Conservation (phyloP, 2,113 vertebrate genomes). For the Bos indicus region DNA sequence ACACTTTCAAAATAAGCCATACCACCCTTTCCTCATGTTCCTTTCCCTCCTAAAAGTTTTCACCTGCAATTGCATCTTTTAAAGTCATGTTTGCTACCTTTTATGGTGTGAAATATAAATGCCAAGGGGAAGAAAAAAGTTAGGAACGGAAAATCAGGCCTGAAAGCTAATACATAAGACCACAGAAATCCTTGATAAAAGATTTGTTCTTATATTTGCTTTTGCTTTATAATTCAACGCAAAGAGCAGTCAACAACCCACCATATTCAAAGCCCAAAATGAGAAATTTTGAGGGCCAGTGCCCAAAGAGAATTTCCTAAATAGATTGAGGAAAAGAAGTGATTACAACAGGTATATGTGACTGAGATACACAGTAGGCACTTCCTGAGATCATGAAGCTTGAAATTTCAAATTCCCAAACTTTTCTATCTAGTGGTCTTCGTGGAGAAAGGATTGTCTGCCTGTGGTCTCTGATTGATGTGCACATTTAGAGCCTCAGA, state of each 20-base stretch:
- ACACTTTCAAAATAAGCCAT: constrained; percentile 33
- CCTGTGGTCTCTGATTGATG: background rate
- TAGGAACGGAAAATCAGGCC: background rate
- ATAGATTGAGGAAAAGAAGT: background rate
- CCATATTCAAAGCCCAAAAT: background rate
- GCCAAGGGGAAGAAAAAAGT: background rate
- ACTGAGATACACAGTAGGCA: background rate
- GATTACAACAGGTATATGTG: background rate
- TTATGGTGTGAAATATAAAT: constrained; percentile 53
- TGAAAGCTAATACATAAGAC: background rate
- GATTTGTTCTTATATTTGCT: background rate
- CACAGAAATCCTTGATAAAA: background rate
- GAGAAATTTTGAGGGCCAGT: constrained; percentile 17
- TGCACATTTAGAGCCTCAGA: background rate
- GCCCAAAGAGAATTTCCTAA: background rate
- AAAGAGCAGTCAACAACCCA: background rate
- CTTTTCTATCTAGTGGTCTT: background rate
- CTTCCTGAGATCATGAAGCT: background rate
- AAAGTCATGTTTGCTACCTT: constrained; percentile 67
- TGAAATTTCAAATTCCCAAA: constrained; percentile 12
- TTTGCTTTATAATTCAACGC: background rate
- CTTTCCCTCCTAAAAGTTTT: constrained; percentile 66
- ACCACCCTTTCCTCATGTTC: background rate
- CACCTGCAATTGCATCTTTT: constrained; percentile 64
- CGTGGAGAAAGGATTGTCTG: background rate